These are phyloP conservation scores for Streptopelia turtur DNA, from an alignment of 2,797 vertebrate genomes.

Conservation along the genomic window DNA sequence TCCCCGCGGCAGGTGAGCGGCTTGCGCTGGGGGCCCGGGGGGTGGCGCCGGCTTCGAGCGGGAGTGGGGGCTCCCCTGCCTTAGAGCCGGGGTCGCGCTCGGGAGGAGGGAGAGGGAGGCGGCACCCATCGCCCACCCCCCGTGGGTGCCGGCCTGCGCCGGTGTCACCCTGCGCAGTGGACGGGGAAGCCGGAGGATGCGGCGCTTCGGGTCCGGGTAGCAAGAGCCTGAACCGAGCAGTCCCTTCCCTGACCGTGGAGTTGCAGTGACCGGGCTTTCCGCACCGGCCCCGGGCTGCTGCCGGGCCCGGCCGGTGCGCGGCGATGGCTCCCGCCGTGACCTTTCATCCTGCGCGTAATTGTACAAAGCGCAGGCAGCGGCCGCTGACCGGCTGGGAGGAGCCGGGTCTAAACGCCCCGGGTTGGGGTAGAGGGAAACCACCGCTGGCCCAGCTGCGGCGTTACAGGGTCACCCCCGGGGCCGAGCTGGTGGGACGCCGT, in stretches of 20 bases:
- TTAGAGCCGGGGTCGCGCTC: background rate
- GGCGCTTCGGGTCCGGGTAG: background rate
- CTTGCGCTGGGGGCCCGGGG: background rate
- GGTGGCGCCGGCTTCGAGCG: background rate
- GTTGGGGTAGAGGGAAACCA: background rate
- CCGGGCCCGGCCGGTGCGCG: background rate
- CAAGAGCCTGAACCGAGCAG: background rate
- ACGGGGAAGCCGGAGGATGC: background rate
- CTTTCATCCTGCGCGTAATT: constrained; percentile 26
- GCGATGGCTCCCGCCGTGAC: background rate
- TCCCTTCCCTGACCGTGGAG: background rate
- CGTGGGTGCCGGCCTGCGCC: background rate
- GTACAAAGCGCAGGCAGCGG: background rate
- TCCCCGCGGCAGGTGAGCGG: background rate
- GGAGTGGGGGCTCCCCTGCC: background rate
- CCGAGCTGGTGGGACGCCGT: background rate
- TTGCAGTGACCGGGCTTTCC: background rate
- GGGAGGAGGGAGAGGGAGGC: background rate
- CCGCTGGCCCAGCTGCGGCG: background rate
- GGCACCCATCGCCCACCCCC: background rate
- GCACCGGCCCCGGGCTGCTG: too few species aligned
- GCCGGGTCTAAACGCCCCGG: background rate
- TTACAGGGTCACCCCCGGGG: background rate
- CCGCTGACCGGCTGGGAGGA: background rate
- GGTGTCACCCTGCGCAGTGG: background rate